Percentiles rank a stretch among this genome's conserved stretches.
Conservation (phyloP, 2,888 invertebrate genomes). For the Rotaria macrura region DNA sequence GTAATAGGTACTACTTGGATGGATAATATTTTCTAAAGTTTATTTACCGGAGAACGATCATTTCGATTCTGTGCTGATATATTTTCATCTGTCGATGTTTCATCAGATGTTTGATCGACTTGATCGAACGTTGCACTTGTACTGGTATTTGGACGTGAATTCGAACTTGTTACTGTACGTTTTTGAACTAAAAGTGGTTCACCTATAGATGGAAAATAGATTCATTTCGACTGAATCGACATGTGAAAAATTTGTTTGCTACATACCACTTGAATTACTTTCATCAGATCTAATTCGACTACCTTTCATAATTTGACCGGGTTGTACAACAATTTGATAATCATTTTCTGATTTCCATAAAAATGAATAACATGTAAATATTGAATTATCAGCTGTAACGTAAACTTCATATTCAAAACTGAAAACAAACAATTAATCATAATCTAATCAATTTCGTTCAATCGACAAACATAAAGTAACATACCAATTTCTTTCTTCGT, state of each 20-base stretch:
- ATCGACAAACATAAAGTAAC: constrained; percentile 24
- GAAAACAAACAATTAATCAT: constrained; percentile 36
- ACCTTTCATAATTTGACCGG: constrained; percentile 34
- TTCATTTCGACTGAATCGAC: too few species aligned
- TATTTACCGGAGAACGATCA: constrained; percentile 7
- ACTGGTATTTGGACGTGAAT: constrained; percentile 24
- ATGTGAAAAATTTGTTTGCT: too few species aligned
- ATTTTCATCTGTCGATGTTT: not conserved
- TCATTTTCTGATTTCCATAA: constrained; percentile 45
- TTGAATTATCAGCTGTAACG: constrained; percentile 48
- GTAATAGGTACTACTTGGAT: too few species aligned
- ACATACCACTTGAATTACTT: constrained; percentile 8
- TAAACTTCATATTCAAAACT: constrained; percentile 44
- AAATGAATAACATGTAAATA: constrained; percentile 49
- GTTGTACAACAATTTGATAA: constrained; percentile 44
- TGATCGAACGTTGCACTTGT: constrained; percentile 33
- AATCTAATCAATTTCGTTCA: constrained; percentile 39
- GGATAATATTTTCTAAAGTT: too few species aligned
- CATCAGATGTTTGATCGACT: constrained; percentile 6
- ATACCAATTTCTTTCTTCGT: constrained; percentile 41
- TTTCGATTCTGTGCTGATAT: not conserved
- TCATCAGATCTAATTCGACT: constrained; percentile 23
- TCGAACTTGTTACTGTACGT: constrained; percentile 16
- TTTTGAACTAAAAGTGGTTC: constrained; percentile 10
- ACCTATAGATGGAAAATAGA: not conserved